Conservation (phyloP, 2,888 invertebrate genomes). For the Terebella lapidaria region DNA sequence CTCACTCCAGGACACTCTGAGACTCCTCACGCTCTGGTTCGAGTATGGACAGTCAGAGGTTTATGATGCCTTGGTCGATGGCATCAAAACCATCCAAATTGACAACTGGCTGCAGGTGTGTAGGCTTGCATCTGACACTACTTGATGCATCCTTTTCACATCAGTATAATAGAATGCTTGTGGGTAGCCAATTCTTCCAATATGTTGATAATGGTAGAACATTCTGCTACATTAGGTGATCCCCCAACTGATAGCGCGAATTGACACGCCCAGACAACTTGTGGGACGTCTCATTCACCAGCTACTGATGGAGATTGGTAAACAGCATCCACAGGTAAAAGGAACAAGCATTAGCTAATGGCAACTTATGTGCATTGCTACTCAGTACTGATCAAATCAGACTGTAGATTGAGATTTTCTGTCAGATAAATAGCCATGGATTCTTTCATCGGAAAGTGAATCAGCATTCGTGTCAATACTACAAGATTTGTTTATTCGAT, state of each 20-base stretch:
- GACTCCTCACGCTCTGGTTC: constrained; percentile 92
- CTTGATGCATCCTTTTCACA: background rate
- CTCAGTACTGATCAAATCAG: background rate
- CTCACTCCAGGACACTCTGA: constrained; percentile 90
- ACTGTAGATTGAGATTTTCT: background rate
- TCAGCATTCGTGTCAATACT: background rate
- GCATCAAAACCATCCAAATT: constrained; percentile 87
- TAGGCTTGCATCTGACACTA: background rate
- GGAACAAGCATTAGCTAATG: background rate
- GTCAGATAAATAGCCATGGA: background rate
- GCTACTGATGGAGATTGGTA: constrained; percentile 91
- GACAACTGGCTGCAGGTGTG: constrained; percentile 91
- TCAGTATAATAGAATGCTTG: background rate
- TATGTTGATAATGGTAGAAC: background rate
- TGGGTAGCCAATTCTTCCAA: background rate
- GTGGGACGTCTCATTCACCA: constrained; percentile 89
- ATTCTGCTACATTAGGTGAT: constrained; percentile 65
- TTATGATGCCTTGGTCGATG: constrained; percentile 86
- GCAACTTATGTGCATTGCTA: background rate
- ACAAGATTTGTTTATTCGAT: background rate
- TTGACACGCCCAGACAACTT: constrained; percentile 84
- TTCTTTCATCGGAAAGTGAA: background rate
- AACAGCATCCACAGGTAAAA: constrained; percentile 81
- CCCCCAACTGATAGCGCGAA: constrained; percentile 95
- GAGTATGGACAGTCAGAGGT: constrained; percentile 95